phyloP scores from a whole-genome alignment of 2,888 invertebrate species.

The Andrena camellia region DNA sequence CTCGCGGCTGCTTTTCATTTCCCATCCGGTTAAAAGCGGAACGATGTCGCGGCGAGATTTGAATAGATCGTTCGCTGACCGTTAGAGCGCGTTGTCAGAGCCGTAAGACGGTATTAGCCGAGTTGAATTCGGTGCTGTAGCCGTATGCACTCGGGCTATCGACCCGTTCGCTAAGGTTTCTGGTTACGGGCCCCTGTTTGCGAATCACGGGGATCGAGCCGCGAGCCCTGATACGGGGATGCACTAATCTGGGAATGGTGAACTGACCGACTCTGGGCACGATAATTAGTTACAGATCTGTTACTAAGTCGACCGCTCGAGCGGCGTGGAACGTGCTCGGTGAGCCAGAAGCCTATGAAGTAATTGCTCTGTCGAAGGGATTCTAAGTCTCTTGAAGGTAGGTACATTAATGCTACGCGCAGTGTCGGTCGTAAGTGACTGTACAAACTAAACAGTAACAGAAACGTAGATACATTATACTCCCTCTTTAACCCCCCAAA shows the following conservation, averaged over 20 bases:
- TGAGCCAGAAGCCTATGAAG: neutral
- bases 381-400: neutral
- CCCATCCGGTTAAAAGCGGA: constrained; percentile 16
- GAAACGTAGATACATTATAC: no score
- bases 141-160: constrained; percentile 34
- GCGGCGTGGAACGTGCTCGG: neutral
- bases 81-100: constrained; percentile 6
- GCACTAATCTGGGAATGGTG: constrained; percentile 28
- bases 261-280: constrained; percentile 9
- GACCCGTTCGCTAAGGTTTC: constrained; percentile 52
- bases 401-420: neutral
- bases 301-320: neutral
- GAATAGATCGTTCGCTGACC: constrained; percentile 28
- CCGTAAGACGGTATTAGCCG: constrained; percentile 50
- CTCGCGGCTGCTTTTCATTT: constrained; percentile 10
- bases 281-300: constrained; percentile 31
- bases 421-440: neutral
- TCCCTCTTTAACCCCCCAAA: neutral
- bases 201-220: constrained; percentile 35
- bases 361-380: neutral
- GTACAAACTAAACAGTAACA: no score
- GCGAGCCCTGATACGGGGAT: constrained; percentile 17
- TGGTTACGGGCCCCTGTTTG: constrained; percentile 50
- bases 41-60: constrained; percentile 13
- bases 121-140: constrained; percentile 37